These are phyloP conservation scores for Varanus salvator DNA, from an alignment of 2,113 vertebrate genomes.

Conservation along the genomic window DNA sequence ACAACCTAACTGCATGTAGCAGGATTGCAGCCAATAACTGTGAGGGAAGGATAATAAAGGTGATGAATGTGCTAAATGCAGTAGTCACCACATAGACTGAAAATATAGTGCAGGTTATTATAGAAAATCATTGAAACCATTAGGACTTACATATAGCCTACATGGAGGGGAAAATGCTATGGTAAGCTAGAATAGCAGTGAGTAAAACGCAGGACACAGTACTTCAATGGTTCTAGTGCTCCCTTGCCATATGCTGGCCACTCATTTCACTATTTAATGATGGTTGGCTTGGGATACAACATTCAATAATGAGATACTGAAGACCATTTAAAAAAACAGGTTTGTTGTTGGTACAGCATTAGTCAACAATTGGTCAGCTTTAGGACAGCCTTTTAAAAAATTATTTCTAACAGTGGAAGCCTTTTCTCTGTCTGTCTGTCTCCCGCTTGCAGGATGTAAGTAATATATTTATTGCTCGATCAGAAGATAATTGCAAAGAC, in stretches of 20 bases:
- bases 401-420: not conserved
- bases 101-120: conserved; percentile 7
- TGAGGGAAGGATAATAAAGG: not conserved
- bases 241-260: not conserved
- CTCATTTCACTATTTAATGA: not conserved
- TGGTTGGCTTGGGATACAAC: not conserved
- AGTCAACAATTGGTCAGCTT: not conserved
- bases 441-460: no score
- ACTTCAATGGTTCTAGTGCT: not conserved
- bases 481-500: no score
- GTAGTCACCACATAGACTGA: rapidly evolving
- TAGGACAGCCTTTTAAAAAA: not conserved
- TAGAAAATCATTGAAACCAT: not conserved
- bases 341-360: not conserved
- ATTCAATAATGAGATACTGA: not conserved
- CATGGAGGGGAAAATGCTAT: not conserved
- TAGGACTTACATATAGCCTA: not conserved
- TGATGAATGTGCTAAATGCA: not conserved
- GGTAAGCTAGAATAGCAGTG: conserved; percentile 1
- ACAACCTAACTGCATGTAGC: not conserved
- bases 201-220: not conserved
- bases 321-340: not conserved
- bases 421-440: not conserved
- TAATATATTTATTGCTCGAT: no score
- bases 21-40: not conserved